These are phyloP conservation scores for Acipenser oxyrinchus DNA, from an alignment of 2,797 vertebrate species.

Conservation along the genomic window DNA sequence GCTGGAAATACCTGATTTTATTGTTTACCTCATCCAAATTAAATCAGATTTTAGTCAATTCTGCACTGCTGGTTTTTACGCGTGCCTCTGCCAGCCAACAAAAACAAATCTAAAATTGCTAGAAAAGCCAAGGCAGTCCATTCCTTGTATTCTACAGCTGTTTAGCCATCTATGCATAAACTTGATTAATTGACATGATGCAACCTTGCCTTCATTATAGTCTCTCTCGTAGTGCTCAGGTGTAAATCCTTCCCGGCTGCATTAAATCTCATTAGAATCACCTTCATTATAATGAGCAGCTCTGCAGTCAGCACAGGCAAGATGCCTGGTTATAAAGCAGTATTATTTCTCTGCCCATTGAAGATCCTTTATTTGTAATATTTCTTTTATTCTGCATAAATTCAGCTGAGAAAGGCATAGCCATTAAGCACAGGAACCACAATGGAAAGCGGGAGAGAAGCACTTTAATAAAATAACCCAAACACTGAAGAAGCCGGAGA, in stretches of 20 bases:
- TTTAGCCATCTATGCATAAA: too few species aligned
- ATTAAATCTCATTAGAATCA: slow-evolving; percentile 47
- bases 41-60: too few species aligned
- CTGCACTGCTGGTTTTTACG: too few species aligned
- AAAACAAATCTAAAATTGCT: too few species aligned
- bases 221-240: slow-evolving; percentile 32
- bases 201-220: slow-evolving; percentile 32
- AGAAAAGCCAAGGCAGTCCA: too few species aligned
- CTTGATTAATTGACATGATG: neutral
- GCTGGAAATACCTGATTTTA: too few species aligned
- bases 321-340: slow-evolving; percentile 38
- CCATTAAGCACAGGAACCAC: slow-evolving; percentile 46
- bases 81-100: too few species aligned
- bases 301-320: slow-evolving; percentile 35
- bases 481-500: slow-evolving; percentile 28
- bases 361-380: slow-evolving; percentile 39
- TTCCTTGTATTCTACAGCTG: too few species aligned
- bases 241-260: slow-evolving; percentile 42
- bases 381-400: slow-evolving; percentile 51
- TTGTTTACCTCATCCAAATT: too few species aligned
- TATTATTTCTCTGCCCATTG: slow-evolving; percentile 51
- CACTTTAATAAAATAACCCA: slow-evolving; percentile 53
- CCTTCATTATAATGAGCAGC: slow-evolving; percentile 53
- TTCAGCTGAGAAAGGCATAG: slow-evolving; percentile 43
- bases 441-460: slow-evolving; percentile 49